These are phyloP conservation scores for Spilogale gracilis DNA, from an alignment of 2,113 vertebrate species.

Conservation along the genomic window DNA sequence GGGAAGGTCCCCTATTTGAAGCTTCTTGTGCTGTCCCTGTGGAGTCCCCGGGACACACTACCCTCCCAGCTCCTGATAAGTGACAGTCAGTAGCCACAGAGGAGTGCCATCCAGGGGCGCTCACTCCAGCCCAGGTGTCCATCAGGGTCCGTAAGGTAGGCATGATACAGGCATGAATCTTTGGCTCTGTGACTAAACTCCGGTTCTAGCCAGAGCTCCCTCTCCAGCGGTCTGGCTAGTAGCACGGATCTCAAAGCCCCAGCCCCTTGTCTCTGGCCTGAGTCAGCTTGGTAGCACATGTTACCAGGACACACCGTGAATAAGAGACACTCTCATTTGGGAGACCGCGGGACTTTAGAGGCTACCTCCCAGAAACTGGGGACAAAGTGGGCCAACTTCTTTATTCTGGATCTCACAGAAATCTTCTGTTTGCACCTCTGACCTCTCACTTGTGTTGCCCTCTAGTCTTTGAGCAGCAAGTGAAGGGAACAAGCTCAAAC, in stretches of 20 bases:
- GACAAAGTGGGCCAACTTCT: background rate
- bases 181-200: background rate
- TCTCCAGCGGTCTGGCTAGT: background rate
- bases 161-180: background rate
- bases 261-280: background rate
- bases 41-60: background rate
- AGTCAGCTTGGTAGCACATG: rapidly evolving
- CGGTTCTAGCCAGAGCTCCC: background rate
- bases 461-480: background rate
- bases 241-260: background rate
- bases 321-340: background rate
- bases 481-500: background rate
- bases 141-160: background rate
- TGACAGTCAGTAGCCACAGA: background rate
- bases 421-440: background rate
- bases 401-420: background rate
- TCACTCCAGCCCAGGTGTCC: background rate
- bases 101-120: background rate
- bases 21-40: background rate
- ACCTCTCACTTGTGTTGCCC: background rate
- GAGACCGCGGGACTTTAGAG: background rate
- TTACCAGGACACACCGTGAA: background rate
- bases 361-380: background rate
- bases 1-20: background rate
- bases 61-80: background rate